Evolutionary conservation across 1,140 invertebrate genomes (phyloP).

Genomic region (Tetramorium alpestre): DNA sequence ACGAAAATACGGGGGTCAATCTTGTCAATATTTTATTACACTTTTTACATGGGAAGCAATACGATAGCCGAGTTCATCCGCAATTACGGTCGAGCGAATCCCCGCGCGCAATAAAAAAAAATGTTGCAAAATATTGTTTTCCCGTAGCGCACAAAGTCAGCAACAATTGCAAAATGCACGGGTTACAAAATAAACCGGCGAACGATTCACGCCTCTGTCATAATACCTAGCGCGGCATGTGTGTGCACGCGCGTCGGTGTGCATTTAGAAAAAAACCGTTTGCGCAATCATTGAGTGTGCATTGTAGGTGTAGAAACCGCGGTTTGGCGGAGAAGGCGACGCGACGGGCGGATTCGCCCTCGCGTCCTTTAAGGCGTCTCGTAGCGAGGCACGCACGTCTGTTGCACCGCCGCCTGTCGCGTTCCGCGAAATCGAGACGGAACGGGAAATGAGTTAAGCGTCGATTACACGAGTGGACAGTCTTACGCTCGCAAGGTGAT

Average conservation of each 20-base stretch:
- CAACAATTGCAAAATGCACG: background rate
- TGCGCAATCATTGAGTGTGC: conserved; percentile 25
- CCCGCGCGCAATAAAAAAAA: conserved; percentile 1
- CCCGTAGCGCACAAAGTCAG: background rate
- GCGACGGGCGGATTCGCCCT: background rate
- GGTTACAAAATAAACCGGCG: conserved; percentile 32
- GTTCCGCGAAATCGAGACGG: conserved; percentile 71
- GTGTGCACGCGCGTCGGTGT: background rate
- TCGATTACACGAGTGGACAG: conserved; percentile 47
- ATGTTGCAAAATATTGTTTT: conserved; percentile 45
- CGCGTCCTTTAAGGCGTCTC: conserved; percentile 1
- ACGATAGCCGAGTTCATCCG: conserved; percentile 10
- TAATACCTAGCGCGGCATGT: background rate
- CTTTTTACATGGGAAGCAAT: background rate
- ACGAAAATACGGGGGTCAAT: background rate
- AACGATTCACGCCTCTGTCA: conserved; percentile 53
- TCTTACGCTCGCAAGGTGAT: conserved; percentile 44
- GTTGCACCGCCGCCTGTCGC: conserved; percentile 8
- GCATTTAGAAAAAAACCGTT: conserved; percentile 1
- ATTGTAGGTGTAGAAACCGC: conserved; percentile 14
- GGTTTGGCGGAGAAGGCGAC: background rate
- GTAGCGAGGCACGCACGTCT: conserved; percentile 36
- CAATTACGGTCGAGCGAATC: background rate
- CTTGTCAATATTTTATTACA: conserved; percentile 38
- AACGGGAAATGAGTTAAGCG: conserved; percentile 66